phyloP scores from a whole-genome alignment of 2,797 vertebrate species.

The Aulostomus chinensis region DNA sequence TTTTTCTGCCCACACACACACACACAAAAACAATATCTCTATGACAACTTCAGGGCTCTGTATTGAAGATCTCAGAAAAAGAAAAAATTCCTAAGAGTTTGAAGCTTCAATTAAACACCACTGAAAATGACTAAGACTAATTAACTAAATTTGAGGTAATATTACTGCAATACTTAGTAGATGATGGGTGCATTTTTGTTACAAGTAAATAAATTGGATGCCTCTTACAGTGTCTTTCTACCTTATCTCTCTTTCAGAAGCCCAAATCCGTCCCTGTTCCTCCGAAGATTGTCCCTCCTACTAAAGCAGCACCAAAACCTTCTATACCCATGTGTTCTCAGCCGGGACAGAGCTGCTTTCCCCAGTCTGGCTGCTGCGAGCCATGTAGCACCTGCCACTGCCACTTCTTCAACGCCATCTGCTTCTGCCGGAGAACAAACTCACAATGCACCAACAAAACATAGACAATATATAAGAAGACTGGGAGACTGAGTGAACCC shows the following conservation, averaged over 20 bases:
- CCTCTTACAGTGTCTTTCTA: not conserved
- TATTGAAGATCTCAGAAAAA: no score
- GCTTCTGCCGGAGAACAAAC: slow-evolving; percentile 81
- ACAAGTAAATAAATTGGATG: not conserved
- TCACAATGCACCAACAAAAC: slow-evolving; percentile 32
- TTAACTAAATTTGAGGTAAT: no score
- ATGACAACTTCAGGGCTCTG: no score
- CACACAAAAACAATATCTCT: no score
- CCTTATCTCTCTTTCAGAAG: slow-evolving; percentile 37
- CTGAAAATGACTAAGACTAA: no score
- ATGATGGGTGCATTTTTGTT: no score
- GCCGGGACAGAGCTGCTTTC: slow-evolving; percentile 83
- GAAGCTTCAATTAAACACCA: no score
- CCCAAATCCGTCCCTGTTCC: slow-evolving; percentile 2
- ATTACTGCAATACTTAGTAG: no score
- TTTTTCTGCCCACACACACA: not conserved
- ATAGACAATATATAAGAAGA: not conserved
- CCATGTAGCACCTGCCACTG: slow-evolving; percentile 84
- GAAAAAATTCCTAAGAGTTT: no score
- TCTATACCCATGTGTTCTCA: slow-evolving; percentile 71
- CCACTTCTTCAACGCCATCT: slow-evolving; percentile 87
- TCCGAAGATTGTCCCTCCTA: not conserved
- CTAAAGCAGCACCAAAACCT: not conserved
- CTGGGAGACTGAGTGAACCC: not conserved
- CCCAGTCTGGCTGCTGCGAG: slow-evolving; percentile 84